These are phyloP conservation scores for Crotalus viridis DNA, from an alignment of 2,113 vertebrate species.

Conservation along the genomic window DNA sequence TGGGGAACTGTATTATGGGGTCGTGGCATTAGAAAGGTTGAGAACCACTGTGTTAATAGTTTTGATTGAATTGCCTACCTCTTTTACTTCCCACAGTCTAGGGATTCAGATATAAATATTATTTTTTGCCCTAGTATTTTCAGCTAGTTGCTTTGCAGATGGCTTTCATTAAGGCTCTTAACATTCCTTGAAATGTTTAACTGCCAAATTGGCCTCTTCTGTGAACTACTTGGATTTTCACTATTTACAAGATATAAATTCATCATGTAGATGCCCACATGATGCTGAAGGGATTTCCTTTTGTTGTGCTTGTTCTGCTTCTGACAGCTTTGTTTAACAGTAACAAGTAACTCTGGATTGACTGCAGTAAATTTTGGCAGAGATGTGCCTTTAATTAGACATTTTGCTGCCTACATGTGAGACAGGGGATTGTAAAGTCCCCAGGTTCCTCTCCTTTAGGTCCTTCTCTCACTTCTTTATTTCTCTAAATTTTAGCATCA, in stretches of 20 bases:
- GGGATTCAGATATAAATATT: background rate
- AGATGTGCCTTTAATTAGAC: constrained; percentile 8
- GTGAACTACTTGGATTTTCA: constrained; percentile 20
- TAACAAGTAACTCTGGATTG: background rate
- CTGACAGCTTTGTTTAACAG: background rate
- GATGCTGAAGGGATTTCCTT: constrained; percentile 14
- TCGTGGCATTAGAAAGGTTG: too few species aligned
- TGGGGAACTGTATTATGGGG: too few species aligned
- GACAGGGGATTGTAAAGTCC: background rate
- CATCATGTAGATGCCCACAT: background rate
- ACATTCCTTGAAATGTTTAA: background rate
- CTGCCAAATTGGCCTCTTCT: constrained; percentile 15
- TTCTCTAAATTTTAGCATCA: constrained; percentile 18
- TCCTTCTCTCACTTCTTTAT: background rate
- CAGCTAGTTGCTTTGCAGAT: constrained; percentile 19
- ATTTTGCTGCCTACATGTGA: constrained; percentile 1
- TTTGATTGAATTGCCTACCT: background rate
- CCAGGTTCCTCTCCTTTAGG: background rate
- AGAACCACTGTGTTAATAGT: background rate
- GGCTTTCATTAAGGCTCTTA: constrained; percentile 25
- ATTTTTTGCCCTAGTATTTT: constrained; percentile 1
- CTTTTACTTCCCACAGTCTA: background rate
- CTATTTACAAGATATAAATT: constrained; percentile 36
- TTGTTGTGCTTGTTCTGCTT: constrained; percentile 32
- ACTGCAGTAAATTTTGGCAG: constrained; percentile 9